Evolutionary conservation across 2,797 vertebrate genomes (phyloP), one percentile per base, ranked within the genome.

Genomic region (Syngnathus rostellatus): DNA sequence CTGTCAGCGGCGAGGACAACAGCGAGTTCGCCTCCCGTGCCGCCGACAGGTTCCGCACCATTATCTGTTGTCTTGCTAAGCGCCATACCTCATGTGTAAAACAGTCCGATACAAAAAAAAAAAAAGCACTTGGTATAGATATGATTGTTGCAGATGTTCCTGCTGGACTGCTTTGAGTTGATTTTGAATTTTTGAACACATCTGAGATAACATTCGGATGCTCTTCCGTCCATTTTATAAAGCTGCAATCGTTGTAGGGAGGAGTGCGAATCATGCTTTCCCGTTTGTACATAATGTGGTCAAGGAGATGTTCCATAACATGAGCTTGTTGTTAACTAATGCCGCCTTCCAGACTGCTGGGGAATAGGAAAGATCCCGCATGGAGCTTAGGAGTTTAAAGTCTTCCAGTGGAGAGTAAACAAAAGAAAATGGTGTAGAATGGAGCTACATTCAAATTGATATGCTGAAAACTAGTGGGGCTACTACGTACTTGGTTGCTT

Each of bases 31-130:
- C 77, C 79, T 73, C 79, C 69, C 55, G 41, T 72, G 71, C 69
- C 17, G 72, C 4, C 25, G 64, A 72, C 80, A 78, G 73, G 85
- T 89, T 86, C 81, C 66, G 86, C 83, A 68, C 73, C 81, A 86
- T 88, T 86, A 86, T 85, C 76, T 80, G 84, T 63, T 80, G 82
- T 85, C 76, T 81, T 72, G 68, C 70, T 41, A 31, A 69, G 77
- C 75, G 78, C 76, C 81, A 81, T 83, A 77, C 72, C 64, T 78
- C 43, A 50, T 50, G 7, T 72, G 81, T 76, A 72, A 62, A 45
- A 1, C 2, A 7, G 41, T 45, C 12, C 7, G 16, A 39, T 19
- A n/a, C 16, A 16, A 16, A 57, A 66, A 23, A 16, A 57, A 66
- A 23, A 45, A 51, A 19, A 48, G 2, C n/a, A 51, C 7, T 21